phyloP scores from a whole-genome alignment of 2,888 invertebrate species.

The Limnephilus lunatus region DNA sequence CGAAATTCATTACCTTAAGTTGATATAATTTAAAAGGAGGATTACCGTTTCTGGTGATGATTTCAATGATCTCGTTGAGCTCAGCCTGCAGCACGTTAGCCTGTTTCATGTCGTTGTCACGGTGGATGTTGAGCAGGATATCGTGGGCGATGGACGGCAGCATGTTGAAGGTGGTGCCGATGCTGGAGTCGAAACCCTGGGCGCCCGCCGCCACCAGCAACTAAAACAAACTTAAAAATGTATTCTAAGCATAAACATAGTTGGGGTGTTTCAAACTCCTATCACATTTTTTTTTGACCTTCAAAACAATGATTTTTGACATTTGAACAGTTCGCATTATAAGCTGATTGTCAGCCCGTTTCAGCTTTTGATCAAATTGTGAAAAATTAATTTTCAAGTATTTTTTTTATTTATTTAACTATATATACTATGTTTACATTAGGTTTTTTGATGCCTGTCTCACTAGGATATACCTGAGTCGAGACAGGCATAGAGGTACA shows the following conservation, averaged over 20 bases:
- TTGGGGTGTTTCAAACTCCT: background rate
- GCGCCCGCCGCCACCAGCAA: slow-evolving; percentile 67
- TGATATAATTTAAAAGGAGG: background rate
- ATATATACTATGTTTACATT: too few relatives aligned
- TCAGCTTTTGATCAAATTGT: background rate
- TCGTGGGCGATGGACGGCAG: slow-evolving; percentile 78
- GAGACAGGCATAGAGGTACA: too few relatives aligned
- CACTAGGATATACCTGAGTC: too few relatives aligned
- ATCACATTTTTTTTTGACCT: background rate
- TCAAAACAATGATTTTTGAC: background rate
- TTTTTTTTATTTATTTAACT: too few relatives aligned
- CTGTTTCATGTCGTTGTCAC: slow-evolving; percentile 35
- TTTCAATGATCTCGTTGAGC: slow-evolving; percentile 75
- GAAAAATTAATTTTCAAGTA: too few relatives aligned
- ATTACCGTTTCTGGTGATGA: slow-evolving; percentile 77
- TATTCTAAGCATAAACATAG: background rate
- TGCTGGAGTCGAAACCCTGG: slow-evolving; percentile 84
- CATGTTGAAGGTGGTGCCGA: slow-evolving; percentile 84
- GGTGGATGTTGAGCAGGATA: slow-evolving; percentile 77
- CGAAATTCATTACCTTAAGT: too few relatives aligned
- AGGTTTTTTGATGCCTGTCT: too few relatives aligned
- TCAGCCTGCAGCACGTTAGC: slow-evolving; percentile 78
- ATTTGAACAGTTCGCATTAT: background rate
- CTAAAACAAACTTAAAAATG: background rate
- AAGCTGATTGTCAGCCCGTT: background rate